Percentiles rank a stretch among this genome's conserved stretches.
Conservation (phyloP, 2,888 invertebrate genomes). For the Ctenicera cuprea region DNA sequence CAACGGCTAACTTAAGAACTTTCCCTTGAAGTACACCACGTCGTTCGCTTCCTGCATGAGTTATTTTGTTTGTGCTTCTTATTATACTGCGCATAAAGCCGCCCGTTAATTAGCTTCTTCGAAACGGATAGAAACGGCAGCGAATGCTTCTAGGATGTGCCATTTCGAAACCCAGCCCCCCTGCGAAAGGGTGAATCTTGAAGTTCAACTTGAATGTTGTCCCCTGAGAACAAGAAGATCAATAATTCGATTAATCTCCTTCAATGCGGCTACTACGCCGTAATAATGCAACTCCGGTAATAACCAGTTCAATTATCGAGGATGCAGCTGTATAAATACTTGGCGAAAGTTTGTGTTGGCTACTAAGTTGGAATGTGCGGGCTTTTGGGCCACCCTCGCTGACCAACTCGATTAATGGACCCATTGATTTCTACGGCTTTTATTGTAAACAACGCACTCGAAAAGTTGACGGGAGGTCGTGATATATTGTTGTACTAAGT, state of each 20-base stretch:
- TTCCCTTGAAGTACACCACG: conserved; percentile 39
- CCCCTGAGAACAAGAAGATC: background rate
- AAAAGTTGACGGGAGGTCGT: conserved; percentile 51
- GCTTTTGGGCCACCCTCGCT: conserved; percentile 28
- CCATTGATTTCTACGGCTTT: conserved; percentile 48
- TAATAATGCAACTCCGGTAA: background rate
- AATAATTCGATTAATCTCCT: conserved; percentile 4
- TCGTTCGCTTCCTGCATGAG: conserved; percentile 47
- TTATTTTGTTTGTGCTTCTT: conserved; percentile 45
- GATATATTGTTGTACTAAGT: conserved; percentile 50
- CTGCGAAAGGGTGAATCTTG: background rate
- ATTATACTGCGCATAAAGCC: conserved; percentile 34
- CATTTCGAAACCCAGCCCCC: background rate
- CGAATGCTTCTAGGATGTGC: background rate
- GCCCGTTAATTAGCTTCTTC: conserved; percentile 26
- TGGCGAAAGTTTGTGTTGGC: conserved; percentile 13
- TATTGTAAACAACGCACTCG: conserved; percentile 54
- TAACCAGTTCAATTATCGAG: background rate
- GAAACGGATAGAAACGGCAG: conserved; percentile 5
- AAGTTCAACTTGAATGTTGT: background rate
- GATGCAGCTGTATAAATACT: conserved; percentile 27
- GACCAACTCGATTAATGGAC: conserved; percentile 48
- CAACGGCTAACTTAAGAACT: conserved; percentile 46
- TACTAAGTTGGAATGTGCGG: conserved; percentile 7
- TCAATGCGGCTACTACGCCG: background rate